Evolutionary conservation across 2,113 vertebrate genomes (phyloP), one percentile per base, ranked within the genome.

Genomic region (Narcine bancroftii): DNA sequence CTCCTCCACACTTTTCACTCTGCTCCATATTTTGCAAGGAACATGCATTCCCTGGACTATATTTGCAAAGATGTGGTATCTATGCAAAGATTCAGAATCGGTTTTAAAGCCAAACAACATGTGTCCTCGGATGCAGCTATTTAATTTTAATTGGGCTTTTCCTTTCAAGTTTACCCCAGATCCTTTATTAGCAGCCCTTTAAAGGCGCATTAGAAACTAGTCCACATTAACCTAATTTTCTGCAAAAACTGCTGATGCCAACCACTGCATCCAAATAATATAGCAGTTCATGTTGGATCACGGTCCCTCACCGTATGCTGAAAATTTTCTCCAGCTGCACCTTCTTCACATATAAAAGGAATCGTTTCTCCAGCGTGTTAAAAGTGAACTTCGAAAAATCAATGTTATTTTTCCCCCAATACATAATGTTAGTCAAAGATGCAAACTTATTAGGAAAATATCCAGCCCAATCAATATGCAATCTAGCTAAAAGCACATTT

Each of bases 391-490:
- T 39, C 53, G 17, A 39, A 85, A 87, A 60, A 87, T 53, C 60
- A 4, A 19, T 87, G 81, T 2, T 60, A 19, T 77, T 45, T 33
- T 87, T 53, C 6, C 60, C 36, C 81, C 53, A 60, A 17, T 60
- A 36, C 36, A 29, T n/a, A 56, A 87, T 6, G 81, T 60, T 53
- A 36, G 53, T 87, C 81, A 87, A 87, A 36, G 81, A 63, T 60
- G 21, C 1, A 87, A 87, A 87, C n/a, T 19, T 87, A 87, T 87
- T 87, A 87, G 81, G 53, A 60, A 87, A 53, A 36, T 13, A 63
- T 29, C 81, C 81, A 87, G 33, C 60, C 33, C 53, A 87, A 87
- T 87, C 81, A 87, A 87, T 87, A 87, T 60, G 81, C 81, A 87
- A 87, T 87, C 81, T 60, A 53, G 81, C 21, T 87, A 87, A 87